Conservation (phyloP, 1,140 invertebrate genomes). For the Argopecten irradians region DNA sequence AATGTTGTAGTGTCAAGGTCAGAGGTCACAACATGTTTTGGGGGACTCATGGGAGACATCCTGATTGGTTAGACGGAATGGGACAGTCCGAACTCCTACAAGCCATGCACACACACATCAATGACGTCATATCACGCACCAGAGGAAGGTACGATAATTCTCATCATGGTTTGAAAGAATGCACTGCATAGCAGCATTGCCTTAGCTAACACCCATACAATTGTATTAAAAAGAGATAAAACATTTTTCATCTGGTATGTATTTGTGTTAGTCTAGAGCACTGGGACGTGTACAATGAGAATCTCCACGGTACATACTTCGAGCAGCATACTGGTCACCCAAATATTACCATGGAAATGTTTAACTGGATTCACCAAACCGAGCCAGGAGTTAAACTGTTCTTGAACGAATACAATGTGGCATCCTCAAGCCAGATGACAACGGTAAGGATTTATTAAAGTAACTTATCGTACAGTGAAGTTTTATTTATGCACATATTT, state of each 20-base stretch:
- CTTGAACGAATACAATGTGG: slow-evolving; percentile 59
- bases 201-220: too few species aligned
- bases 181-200: too few species aligned
- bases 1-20: slow-evolving; percentile 40
- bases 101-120: slow-evolving; percentile 44
- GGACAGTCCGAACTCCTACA: slow-evolving; percentile 24
- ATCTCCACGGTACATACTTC: slow-evolving; percentile 59
- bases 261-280: slow-evolving; percentile 54
- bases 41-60: slow-evolving; percentile 31
- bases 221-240: too few species aligned
- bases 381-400: slow-evolving; percentile 62
- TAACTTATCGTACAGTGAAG: too few species aligned
- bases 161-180: too few species aligned
- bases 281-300: slow-evolving; percentile 73
- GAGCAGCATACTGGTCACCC: slow-evolving; percentile 51
- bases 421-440: neutral
- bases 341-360: slow-evolving; percentile 61
- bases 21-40: slow-evolving; percentile 54
- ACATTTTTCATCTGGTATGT: too few species aligned
- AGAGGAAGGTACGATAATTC: slow-evolving; percentile 49
- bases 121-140: slow-evolving; percentile 41
- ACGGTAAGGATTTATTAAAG: neutral
- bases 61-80: slow-evolving; percentile 39
- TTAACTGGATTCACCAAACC: slow-evolving; percentile 51
- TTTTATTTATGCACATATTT: too few species aligned